Percentiles rank a stretch among this genome's conserved stretches.
phyloP scores from a whole-genome alignment of 2,888 invertebrate species.

The Tuta absoluta region DNA sequence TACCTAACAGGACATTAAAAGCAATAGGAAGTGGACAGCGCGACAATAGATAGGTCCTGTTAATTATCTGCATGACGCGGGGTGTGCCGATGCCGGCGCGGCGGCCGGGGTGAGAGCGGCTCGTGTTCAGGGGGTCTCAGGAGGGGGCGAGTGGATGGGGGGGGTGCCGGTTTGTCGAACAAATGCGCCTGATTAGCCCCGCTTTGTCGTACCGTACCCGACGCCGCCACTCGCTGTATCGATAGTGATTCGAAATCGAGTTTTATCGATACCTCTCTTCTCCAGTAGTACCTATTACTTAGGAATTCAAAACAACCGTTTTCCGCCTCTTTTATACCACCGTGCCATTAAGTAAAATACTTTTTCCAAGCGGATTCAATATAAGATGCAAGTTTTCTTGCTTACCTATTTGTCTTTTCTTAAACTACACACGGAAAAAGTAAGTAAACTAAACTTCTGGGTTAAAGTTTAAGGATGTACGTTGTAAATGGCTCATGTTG shows the following conservation, averaged over 20 bases:
- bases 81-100: slow-evolving; percentile 28
- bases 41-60: slow-evolving; percentile 57
- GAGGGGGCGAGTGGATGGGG: slow-evolving; percentile 34
- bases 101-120: slow-evolving; percentile 32
- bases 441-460: no score
- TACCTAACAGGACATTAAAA: slow-evolving; percentile 20
- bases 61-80: slow-evolving; percentile 66
- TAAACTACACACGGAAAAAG: no score
- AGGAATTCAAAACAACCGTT: slow-evolving; percentile 5
- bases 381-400: neutral
- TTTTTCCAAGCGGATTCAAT: neutral
- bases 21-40: slow-evolving; percentile 38
- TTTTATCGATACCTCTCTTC: slow-evolving; percentile 31
- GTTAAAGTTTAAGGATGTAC: no score
- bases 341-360: neutral
- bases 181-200: slow-evolving; percentile 75
- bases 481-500: no score
- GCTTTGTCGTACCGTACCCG: slow-evolving; percentile 59
- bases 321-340: neutral
- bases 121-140: slow-evolving; percentile 20
- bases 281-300: slow-evolving; percentile 5
- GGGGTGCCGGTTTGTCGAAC: slow-evolving; percentile 63
- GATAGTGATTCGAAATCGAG: slow-evolving; percentile 34
- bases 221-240: slow-evolving; percentile 33
- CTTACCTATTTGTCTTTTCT: neutral